Evolutionary conservation across 2,113 vertebrate genomes (phyloP).

Genomic region (Ptilorrhoa leucosticta): DNA sequence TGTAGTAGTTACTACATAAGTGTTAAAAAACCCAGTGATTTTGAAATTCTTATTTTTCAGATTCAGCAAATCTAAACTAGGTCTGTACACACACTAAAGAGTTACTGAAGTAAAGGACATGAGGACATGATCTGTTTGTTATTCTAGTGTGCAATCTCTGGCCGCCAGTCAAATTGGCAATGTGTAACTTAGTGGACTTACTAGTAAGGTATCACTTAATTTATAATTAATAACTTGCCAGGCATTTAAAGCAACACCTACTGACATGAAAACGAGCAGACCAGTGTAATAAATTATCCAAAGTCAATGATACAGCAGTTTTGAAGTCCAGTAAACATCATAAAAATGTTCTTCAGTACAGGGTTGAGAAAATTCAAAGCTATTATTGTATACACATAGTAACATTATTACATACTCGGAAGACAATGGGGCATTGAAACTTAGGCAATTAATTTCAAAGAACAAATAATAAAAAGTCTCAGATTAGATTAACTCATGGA

Average conservation of each 20-base stretch:
- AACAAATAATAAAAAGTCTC: neutral
- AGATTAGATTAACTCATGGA: neutral
- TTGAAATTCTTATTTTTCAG: neutral
- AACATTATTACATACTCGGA: neutral
- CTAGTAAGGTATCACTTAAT: neutral
- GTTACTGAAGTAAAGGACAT: neutral
- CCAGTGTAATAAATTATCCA: neutral
- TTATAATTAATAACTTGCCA: neutral
- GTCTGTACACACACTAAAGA: neutral
- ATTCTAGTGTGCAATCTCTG: neutral
- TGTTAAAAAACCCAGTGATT: neutral
- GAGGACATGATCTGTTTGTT: neutral
- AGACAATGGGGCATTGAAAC: neutral
- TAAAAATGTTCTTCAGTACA: neutral
- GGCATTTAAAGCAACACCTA: neutral
- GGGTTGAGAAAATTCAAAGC: neutral
- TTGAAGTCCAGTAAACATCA: neutral
- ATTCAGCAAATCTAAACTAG: neutral
- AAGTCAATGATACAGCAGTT: neutral
- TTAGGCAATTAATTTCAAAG: neutral
- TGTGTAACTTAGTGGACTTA: neutral
- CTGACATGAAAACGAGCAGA: neutral
- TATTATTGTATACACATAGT: neutral
- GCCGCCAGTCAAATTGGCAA: neutral
- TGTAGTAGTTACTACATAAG: neutral